Conservation (phyloP, 2,797 vertebrate genomes). For the Phyllotis vaccarum region DNA sequence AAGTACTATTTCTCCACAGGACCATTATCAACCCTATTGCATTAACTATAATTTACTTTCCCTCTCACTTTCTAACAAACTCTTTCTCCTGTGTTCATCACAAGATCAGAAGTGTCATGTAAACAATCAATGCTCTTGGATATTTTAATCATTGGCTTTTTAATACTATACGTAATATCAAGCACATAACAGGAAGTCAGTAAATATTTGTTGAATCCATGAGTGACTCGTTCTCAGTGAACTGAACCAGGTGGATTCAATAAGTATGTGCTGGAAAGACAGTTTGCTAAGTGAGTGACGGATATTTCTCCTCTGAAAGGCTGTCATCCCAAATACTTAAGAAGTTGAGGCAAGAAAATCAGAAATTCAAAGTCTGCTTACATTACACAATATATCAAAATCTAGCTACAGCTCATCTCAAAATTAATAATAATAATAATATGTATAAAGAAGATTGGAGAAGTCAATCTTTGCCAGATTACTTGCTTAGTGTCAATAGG, state of each 20-base stretch:
- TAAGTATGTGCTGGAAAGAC: background rate
- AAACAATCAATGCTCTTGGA: background rate
- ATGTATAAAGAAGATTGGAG: background rate
- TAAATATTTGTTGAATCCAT: background rate
- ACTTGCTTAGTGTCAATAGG: background rate
- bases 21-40: background rate
- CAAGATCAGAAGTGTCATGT: background rate
- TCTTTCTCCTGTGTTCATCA: background rate
- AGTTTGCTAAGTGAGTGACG: background rate
- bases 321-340: background rate
- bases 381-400: background rate
- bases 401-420: background rate
- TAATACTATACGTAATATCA: background rate
- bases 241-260: background rate
- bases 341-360: background rate
- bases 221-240: background rate
- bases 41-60: background rate
- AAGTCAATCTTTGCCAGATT: background rate
- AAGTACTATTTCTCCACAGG: background rate
- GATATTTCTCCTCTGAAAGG: background rate
- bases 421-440: background rate
- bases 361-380: background rate
- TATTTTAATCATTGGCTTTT: background rate
- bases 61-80: background rate
- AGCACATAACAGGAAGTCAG: background rate